Base-by-base conservation (phyloP, 2,888 invertebrate genomes). In the Tineola bisselliella region DNA sequence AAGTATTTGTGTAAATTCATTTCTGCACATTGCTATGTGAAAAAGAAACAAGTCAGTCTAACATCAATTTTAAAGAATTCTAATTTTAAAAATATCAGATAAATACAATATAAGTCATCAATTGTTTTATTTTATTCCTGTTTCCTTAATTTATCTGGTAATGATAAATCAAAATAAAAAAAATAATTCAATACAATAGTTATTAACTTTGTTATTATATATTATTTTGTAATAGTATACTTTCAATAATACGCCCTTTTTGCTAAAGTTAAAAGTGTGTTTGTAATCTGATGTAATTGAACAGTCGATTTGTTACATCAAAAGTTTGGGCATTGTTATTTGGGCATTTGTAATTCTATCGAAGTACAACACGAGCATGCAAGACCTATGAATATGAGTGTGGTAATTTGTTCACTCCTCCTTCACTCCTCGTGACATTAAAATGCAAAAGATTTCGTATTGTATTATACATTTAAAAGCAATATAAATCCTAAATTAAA, bases 261-360 rank as follows among this genome's bases (percentile, higher is more conserved):
- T 48, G 43, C 8, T 43, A 43, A 43, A 5, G 17, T 17, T 17
- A 17, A 48, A n/a, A n/a, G 10, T 38, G 38, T 38, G 38, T 38
- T 10, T 10, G 48, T 56, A 30, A 12, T 61, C 65, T 73, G 68
- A 73, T 66, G 71, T 71, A 76, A 75, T n/a, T 64, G 65, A 65
- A 72, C 71, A 68, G 56, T 6, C 66, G 71, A 76, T 75, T 70
- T 66, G 74, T 73, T 70, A 68, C 67, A 69, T 72, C 70, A 67
- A 66, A 66, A 69, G 67, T 70, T 44, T 72, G 67, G 68, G 69
- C 66, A 74, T 74, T 74, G 77, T 77, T 76, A 70, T 74, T 70
- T n/a, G n/a, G n/a, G n/a, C 69, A 74, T 79, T 75, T 75, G 75
- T 77, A 78, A 79, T 79, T 76, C 76, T 77, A 81, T 77, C 72